Base-by-base conservation (phyloP, 23 tunicate species). In the Aplidium turbinatum region DNA sequence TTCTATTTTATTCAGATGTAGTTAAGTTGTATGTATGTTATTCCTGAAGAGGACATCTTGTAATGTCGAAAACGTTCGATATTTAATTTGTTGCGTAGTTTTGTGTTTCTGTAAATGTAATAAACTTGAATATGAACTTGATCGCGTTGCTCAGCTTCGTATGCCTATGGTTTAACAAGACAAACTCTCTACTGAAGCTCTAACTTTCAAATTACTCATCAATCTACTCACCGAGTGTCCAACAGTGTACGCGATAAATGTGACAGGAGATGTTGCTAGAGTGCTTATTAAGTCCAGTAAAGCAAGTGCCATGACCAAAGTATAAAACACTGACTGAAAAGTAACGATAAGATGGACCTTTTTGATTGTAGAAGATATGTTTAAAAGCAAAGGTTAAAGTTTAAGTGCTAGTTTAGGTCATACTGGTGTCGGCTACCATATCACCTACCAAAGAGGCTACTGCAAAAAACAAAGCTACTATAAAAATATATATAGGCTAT, bases 251-350 rank as follows among this genome's bases (percentile, higher is more conserved):
- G 94, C 86, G 16, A 80, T 40, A 32, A 80, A 80, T 19, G 94
- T 87, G 33, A 87, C 34, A 28, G 94, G 94, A 23, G 86, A 87
- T 31, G 94, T 87, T 31, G 75, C 64, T 20, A 64, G 5, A 42
- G 76, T 71, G 74, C 94, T 87, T 13, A 74, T 57, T 23, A 87
- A 62, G 36, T 87, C 94, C 50, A 85, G 72, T 11, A 35, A 61
- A 5, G 86, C 94, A 34, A 87, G 35, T 42, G 94, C 63, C 94
- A 87, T 87, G 45, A 87, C 80, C 63, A 87, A 47, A 2, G 94
- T 87, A 82, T 87, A 87, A 60, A 87, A 87, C 3, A 87, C 78
- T 4, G 85, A 84, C 78, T 87, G 79, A 63, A 80, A 60, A 29
- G 19, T 42, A 42, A 42, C 9, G 48, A 9, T 9, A 42, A 9